Base-by-base conservation (phyloP, 2,797 vertebrate genomes). In the Erithacus rubecula region DNA sequence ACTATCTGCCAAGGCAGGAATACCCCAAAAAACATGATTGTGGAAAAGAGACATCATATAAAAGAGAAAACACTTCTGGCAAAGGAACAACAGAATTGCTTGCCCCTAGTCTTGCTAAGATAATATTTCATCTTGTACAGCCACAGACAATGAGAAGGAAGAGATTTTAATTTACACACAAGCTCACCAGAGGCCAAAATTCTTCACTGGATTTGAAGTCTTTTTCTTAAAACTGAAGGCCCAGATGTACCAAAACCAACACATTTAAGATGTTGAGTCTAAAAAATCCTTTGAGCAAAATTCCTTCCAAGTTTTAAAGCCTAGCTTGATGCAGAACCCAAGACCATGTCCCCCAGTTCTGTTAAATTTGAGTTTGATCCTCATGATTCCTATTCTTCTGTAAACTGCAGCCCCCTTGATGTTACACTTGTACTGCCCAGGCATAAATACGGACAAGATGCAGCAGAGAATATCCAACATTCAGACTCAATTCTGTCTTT, bases 51-150 rank as follows among this genome's bases (percentile, higher is more conserved):
- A 46, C 23, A 60, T 22, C 15, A 58, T 27, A 21, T 76, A 65
- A 39, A 89, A 87, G 15, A 74, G 34, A 82, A 92, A 92, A 76
- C 27, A 51, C 14, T 82, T 80, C 37, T 79, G 29, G 32, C 60
- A 87, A 90, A 87, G 17, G 14, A 94, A 90, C 62, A 72, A 52
- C 3, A 59, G 9, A 67, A 49, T 22, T 60, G 5, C 20, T 84
- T 24, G 29, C 30, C 65, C 19, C 46, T 43, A 7, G 15, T 59
- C 14, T 83, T 27, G 20, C 46, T 55, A 75, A 88, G 55, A 26
- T n/a, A 94, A 60, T 6, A 30, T 49, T 72, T 78, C 24, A 49
- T 34, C 22, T 82, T 34, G 16, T 21, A 37, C 27, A 89, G 56
- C 12, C 3, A 4, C 56, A 69, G 52, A 76, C 12, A 47, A 39